Evolutionary conservation across 2,888 invertebrate genomes (phyloP), one percentile per base, ranked within the genome.

Genomic region (Drosophila fungiperda): DNA sequence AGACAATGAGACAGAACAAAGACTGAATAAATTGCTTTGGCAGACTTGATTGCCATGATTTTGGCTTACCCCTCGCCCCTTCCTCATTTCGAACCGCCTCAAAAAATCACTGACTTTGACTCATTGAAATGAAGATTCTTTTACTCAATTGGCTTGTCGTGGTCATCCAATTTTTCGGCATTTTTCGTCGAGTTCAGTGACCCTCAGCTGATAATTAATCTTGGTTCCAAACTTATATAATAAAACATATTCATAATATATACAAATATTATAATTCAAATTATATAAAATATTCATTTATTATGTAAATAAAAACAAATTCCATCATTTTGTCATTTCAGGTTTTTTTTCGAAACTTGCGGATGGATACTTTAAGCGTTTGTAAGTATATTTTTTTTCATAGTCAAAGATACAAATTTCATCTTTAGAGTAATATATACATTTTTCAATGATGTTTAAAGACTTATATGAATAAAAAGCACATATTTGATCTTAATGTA

Each of bases 21-120:
- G 86, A 84, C 75, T 68, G 73, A 76, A 87, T 84, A 83, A 84
- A 87, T 86, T 84, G 78, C 78, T 70, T 54, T 59, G 53, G 23
- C 68, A 59, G 65, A 66, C 68, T 61, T 66, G 66, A 70, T 75
- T 73, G 67, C 35, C 75, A 59, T 73, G 65, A 70, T 72, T 74
- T 78, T 67, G 63, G 40, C 42, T 64, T 52, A 45, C 45, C 52
- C n/a, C 29, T 36, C 20, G 20, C 26, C 20, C 17, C 17, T 26
- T 3, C 32, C 26, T 20, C 42, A 59, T 36, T 53, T 63, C 40
- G 54, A 65, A 62, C 33, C 9, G 38, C 48, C 66, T 68, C 53
- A 63, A 61, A 38, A 68, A 62, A 83, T 80, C 83, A 68, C 63
- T 45, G 72, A 65, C 69, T 76, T 72, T 66, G 59, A 76, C 68